A percentile compares a stretch with the other conserved stretches of the same genome.
Conservation (phyloP, 2,888 invertebrate species). For the Aspidiotus rigidus region DNA sequence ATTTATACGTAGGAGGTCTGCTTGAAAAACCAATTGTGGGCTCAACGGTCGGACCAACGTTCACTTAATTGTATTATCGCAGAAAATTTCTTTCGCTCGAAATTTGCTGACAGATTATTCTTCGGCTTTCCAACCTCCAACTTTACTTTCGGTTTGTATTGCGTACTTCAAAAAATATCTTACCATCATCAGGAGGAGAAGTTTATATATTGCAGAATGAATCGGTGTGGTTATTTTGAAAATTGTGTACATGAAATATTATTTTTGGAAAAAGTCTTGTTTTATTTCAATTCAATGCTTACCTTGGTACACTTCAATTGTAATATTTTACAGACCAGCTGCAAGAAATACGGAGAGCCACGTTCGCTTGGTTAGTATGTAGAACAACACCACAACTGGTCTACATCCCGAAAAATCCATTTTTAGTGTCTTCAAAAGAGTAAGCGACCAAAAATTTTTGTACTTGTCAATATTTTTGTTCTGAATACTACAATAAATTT, state of each 20-base stretch:
- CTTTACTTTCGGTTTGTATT: slow-evolving; percentile 3
- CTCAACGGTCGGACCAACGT: slow-evolving; percentile 73
- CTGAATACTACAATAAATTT: too few species aligned
- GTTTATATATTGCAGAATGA: too few species aligned
- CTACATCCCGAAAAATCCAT: neutral
- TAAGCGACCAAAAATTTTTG: too few species aligned
- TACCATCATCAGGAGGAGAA: too few species aligned
- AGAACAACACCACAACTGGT: slow-evolving; percentile 52
- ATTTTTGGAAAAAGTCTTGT: too few species aligned
- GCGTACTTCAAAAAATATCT: neutral
- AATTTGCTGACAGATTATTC: slow-evolving; percentile 77
- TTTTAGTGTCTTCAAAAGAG: too few species aligned
- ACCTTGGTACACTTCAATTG: neutral
- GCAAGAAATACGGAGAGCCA: slow-evolving; percentile 62
- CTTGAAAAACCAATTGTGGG: slow-evolving; percentile 66
- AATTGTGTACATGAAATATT: too few species aligned
- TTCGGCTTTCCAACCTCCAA: slow-evolving; percentile 53
- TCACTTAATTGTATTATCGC: slow-evolving; percentile 74
- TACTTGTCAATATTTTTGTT: too few species aligned
- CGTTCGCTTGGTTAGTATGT: slow-evolving; percentile 65
- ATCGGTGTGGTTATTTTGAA: too few species aligned
- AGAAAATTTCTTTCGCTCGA: slow-evolving; percentile 73
- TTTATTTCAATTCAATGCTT: neutral
- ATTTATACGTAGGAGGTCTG: slow-evolving; percentile 72
- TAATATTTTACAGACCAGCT: slow-evolving; percentile 50